Evolutionary conservation across 1,140 invertebrate species (phyloP), one percentile per base, ranked within the genome.

Genomic region (Macrobrachium rosenbergii): DNA sequence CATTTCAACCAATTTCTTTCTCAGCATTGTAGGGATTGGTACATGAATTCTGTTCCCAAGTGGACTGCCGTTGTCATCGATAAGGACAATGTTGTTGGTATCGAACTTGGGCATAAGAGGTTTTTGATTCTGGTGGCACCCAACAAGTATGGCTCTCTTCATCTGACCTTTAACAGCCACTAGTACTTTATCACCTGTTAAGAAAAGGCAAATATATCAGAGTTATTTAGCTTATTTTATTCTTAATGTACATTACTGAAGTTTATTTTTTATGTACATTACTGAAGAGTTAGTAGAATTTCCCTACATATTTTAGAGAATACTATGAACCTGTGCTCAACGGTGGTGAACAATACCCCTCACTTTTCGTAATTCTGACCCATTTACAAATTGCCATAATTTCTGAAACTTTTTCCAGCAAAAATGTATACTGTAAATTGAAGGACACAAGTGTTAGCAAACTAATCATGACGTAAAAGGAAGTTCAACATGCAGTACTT

Each of bases 81-180:
- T 96, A 0, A 99, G 92, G 2, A 99, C 98, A 86, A 99, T 92
- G 92, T 99, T 99, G 91, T 99, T 99, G 89, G 95, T 97, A 92
- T 99, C 99, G 92, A 97, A 98, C 91, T 95, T 96, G 0, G 98
- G 98, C 59, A 98, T 93, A 92, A 96, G 96, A 7, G 95, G 91
- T 83, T 94, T 94, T 91, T 99, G 97, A 82, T 94, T 94, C 91
- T 97, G 95, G 91, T 97, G 98, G 2, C 97, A 92, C 0, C 99
- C 99, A 37, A 99, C 98, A 75, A 99, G 93, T 87, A 98, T 96
- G 5, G 95, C 99, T 92, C 98, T 98, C 91, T 98, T 98, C 94
- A 98, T 99, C 91, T 99, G 95, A 45, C 98, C 98, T 92, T 96
- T 97, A 89, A 99, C 97, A 6, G 99, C 97, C n/a, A 99, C 95